Evolutionary conservation across 2,797 vertebrate species (phyloP).

Genomic region (Tarsius wallacei): DNA sequence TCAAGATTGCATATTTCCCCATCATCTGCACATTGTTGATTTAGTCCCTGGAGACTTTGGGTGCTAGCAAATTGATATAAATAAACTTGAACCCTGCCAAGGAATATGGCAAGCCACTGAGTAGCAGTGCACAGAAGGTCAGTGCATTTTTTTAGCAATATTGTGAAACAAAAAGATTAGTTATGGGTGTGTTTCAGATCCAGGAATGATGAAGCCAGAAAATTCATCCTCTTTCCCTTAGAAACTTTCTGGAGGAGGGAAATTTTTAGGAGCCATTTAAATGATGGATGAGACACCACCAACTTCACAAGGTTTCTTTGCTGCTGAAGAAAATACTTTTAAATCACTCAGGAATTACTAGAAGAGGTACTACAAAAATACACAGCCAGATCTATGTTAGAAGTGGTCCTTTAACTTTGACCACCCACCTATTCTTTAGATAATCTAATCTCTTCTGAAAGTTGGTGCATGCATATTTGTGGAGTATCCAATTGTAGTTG

Average conservation of each 20-base stretch:
- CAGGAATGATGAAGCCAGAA: not conserved
- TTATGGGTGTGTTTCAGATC: not conserved
- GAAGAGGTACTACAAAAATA: not conserved
- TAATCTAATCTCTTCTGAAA: constrained; percentile 64
- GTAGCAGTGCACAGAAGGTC: not conserved
- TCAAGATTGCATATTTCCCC: not conserved
- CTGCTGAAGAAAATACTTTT: constrained; percentile 28
- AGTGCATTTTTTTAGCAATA: not conserved
- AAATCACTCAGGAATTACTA: not conserved
- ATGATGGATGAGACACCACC: not conserved
- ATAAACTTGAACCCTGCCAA: not conserved
- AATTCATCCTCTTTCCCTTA: not conserved
- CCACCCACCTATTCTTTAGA: constrained; percentile 80
- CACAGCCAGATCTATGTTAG: not conserved
- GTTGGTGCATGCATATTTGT: constrained; percentile 67
- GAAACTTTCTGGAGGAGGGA: not conserved
- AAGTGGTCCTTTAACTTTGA: constrained; percentile 84
- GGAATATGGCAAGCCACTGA: not conserved
- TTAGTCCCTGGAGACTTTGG: not conserved
- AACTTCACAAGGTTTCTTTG: constrained; percentile 32
- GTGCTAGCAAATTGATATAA: not conserved
- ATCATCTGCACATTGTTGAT: not conserved
- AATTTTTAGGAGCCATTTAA: constrained; percentile 34
- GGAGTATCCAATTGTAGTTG: constrained; percentile 86
- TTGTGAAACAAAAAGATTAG: not conserved